A percentile compares a stretch with the other conserved stretches of the same genome.
Evolutionary conservation across 2,113 vertebrate species (phyloP).

Genomic region (Osmerus mordax): DNA sequence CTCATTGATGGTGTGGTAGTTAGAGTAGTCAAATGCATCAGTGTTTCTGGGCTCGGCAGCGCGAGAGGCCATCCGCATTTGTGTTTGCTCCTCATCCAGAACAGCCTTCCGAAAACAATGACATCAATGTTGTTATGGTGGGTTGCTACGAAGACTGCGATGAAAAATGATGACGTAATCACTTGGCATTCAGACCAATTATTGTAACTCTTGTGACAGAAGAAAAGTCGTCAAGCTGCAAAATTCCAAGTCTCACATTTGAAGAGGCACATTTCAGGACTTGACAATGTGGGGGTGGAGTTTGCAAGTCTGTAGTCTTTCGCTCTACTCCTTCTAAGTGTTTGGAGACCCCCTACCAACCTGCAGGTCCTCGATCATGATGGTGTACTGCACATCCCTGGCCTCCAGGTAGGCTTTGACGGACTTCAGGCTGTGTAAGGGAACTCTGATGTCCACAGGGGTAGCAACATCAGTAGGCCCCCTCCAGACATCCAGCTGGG

Average conservation of each 20-base stretch:
- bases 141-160: too few relatives aligned
- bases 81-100: slow-evolving; percentile 75
- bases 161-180: too few relatives aligned
- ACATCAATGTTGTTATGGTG: not conserved
- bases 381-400: slow-evolving; percentile 66
- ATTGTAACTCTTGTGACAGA: not conserved
- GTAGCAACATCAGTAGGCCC: slow-evolving; percentile 52
- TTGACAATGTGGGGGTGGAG: too few relatives aligned
- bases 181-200: too few relatives aligned
- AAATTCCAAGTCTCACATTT: too few relatives aligned
- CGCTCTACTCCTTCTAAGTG: too few relatives aligned
- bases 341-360: slow-evolving; percentile 50
- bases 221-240: too few relatives aligned
- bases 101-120: slow-evolving; percentile 58
- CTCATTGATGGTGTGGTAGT: slow-evolving; percentile 81
- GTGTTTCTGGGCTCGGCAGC: slow-evolving; percentile 59
- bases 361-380: slow-evolving; percentile 88
- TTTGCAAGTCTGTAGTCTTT: too few relatives aligned
- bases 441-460: slow-evolving; percentile 78
- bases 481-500: slow-evolving; percentile 86
- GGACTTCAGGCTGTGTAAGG: slow-evolving; percentile 66
- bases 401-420: slow-evolving; percentile 76
- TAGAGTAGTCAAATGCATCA: slow-evolving; percentile 71
- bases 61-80: slow-evolving; percentile 64
- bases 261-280: too few relatives aligned